Evolutionary conservation across 1,140 invertebrate species (phyloP).

Genomic region (Orchestia grillus): DNA sequence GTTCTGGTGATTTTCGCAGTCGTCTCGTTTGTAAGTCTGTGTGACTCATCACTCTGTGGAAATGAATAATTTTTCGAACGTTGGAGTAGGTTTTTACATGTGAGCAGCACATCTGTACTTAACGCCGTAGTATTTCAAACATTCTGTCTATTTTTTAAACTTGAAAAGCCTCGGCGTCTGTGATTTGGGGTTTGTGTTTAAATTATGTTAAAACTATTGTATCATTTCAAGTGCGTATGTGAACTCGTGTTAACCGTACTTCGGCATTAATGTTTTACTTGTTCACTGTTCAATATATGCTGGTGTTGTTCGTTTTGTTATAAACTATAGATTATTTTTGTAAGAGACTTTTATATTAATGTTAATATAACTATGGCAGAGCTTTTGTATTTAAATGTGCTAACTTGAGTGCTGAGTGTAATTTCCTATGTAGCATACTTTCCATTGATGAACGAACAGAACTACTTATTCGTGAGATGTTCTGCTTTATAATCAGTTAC

Average conservation of each 20-base stretch:
- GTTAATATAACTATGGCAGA: background rate
- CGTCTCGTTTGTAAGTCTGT: too few relatives aligned
- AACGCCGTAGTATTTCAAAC: background rate
- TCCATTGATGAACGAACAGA: background rate
- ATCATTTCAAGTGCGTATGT: background rate
- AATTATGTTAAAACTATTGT: background rate
- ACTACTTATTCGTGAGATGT: background rate
- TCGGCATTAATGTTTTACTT: too few relatives aligned
- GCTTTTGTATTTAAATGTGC: background rate
- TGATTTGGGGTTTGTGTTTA: background rate
- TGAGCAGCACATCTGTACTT: background rate
- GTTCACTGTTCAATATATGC: too few relatives aligned
- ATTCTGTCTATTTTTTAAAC: background rate
- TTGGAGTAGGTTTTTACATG: too few relatives aligned
- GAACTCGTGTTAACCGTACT: background rate
- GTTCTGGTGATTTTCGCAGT: too few relatives aligned
- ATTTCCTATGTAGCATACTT: background rate
- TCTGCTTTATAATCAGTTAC: background rate
- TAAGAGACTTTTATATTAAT: background rate
- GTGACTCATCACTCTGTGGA: background rate
- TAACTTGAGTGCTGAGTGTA: background rate
- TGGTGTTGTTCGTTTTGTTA: background rate
- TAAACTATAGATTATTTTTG: background rate
- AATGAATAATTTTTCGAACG: background rate
- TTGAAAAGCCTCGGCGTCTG: too few relatives aligned